Evolutionary conservation across 2,797 vertebrate species (phyloP).

Genomic region (Columba guinea): DNA sequence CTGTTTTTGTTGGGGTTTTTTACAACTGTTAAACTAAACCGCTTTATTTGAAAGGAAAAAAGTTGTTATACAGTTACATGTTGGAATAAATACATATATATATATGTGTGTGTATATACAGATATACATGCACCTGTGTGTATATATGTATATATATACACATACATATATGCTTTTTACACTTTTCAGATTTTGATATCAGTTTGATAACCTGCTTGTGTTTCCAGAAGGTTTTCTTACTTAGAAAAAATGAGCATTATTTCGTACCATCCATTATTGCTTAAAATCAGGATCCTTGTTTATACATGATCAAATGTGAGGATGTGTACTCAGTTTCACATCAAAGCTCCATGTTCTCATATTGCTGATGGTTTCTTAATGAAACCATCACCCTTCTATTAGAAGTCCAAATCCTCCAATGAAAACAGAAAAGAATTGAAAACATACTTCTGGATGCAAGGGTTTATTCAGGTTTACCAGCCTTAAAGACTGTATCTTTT

Average conservation of each 20-base stretch:
- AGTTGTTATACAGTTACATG: slow-evolving; percentile 44
- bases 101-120: slow-evolving; percentile 37
- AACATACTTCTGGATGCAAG: slow-evolving; percentile 76
- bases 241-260: slow-evolving; percentile 49
- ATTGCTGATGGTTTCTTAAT: not conserved
- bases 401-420: not conserved
- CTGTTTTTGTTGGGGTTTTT: slow-evolving; percentile 51
- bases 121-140: not conserved
- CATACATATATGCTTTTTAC: not conserved
- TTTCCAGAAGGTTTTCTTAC: slow-evolving; percentile 72
- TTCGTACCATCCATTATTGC: slow-evolving; percentile 37
- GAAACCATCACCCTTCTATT: slow-evolving; percentile 20
- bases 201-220: slow-evolving; percentile 56
- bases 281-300: slow-evolving; percentile 61
- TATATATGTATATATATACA: not conserved
- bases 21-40: slow-evolving; percentile 68
- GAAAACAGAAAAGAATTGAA: slow-evolving; percentile 29
- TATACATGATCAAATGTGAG: slow-evolving; percentile 17
- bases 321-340: slow-evolving; percentile 35
- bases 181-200: slow-evolving; percentile 38
- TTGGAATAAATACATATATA: slow-evolving; percentile 52
- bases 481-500: slow-evolving; percentile 62
- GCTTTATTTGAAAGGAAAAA: slow-evolving; percentile 56
- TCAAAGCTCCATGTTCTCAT: slow-evolving; percentile 24
- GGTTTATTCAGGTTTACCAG: slow-evolving; percentile 60